phyloP scores from a whole-genome alignment of 2,113 vertebrate genomes.

The Anhinga rufa region DNA sequence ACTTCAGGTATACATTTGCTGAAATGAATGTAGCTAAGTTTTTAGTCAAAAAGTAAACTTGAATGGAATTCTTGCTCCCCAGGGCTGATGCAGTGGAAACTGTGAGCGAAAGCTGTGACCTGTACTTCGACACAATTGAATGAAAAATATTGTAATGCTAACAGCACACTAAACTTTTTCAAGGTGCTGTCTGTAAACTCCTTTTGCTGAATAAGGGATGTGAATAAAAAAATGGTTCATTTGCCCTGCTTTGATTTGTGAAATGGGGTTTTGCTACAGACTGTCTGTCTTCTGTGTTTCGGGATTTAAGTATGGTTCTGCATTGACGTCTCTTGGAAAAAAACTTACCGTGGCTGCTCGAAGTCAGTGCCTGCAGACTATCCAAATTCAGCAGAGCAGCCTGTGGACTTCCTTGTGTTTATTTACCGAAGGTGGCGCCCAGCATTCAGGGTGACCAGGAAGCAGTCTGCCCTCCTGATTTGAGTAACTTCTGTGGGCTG shows the following conservation, averaged over 20 bases:
- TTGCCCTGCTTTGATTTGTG: background rate
- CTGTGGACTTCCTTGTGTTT: background rate
- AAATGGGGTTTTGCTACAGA: background rate
- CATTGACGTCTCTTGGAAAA: background rate
- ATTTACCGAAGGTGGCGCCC: background rate
- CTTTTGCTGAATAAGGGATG: background rate
- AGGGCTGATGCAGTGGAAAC: background rate
- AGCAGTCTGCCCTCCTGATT: background rate
- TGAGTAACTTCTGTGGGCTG: background rate
- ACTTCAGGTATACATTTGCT: background rate
- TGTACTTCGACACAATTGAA: background rate
- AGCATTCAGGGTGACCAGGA: background rate
- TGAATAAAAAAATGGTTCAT: background rate
- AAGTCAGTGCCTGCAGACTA: background rate
- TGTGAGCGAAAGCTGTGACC: background rate
- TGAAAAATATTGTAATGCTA: background rate
- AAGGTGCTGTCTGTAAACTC: background rate
- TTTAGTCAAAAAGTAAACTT: background rate
- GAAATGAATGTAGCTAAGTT: background rate
- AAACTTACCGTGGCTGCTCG: rapidly evolving
- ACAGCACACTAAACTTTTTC: background rate
- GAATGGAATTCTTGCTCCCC: background rate
- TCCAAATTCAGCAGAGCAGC: background rate
- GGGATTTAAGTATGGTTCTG: background rate
- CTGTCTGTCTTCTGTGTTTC: background rate